Base-by-base conservation (phyloP, 92 coral and sea anemone genomes). In the Epizoanthus rinbou region DNA sequence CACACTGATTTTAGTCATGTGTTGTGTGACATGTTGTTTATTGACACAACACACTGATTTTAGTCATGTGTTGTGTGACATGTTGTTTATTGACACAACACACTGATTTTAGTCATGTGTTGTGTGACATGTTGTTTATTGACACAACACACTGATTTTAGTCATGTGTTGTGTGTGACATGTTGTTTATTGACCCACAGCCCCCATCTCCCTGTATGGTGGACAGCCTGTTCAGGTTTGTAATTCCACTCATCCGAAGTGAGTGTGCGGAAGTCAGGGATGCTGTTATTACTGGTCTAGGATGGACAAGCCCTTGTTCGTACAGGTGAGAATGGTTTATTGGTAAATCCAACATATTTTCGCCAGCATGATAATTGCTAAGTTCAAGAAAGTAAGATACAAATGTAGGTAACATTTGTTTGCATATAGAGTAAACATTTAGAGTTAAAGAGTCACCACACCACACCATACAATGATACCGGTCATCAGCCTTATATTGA, bases 141-240 rank as follows among this genome's bases (percentile, higher is more conserved):
- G 60, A 52, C 15, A n/a, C 1, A 18, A 67, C 0, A 1, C 1
- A 28, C 8, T 3, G 3, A 18, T 13, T 58, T 21, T 19, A 33
- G 24, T 3, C 1, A 6, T 17, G 57, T 28, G 33, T n/a, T 37
- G 18, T 19, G n/a, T 24, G 31, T 76, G 35, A 62, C 13, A 28
- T 78, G 58, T 18, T 66, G 54, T 70, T 28, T 87, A 21, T 62
- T 9, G 60, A 52, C 15, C 39, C 62, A 1, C 86, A 97, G 99
- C 99, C 99, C 0, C 94, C 99, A 0, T 94, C 99, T 43, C 99
- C 99, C 43, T 85, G 90, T 72, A 92, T 93, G 92, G 97, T 97
- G 7, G 99, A 97, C 89, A 90, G 99, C 76, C 72, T 97, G 85
- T 97, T 97, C 90, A 89, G 99, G 64, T 97, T 94, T 85, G 98